Evolutionary conservation across 2,113 vertebrate species (phyloP), one percentile per base, ranked within the genome.

Genomic region (Barbus barbus): DNA sequence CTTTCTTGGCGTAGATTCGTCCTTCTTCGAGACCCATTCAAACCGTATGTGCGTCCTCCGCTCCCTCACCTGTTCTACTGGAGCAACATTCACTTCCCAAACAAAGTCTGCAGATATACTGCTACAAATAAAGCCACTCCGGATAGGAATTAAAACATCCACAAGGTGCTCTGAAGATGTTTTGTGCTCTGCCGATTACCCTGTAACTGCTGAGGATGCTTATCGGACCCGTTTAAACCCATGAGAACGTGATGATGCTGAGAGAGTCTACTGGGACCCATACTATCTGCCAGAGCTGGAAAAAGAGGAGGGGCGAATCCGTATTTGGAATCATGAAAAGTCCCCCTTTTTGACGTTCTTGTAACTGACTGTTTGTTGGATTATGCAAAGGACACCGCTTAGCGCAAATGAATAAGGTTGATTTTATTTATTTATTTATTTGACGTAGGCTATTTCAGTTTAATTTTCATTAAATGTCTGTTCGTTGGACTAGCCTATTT

Each of bases 251-350:
- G 82, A 67, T 84, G 86, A 87, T 87, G 86, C 83, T 82, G 78
- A 22, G 44, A n/a, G 75, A 58, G 24, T 82, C 33, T 28, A 44
- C 38, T 33, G 78, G 78, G 78, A 80, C 83, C 78, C 85, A 88
- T 78, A 90, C 91, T 94, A 94, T 96, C 85, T 88, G 60, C 84
- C 86, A 89, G 82, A 83, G 89, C 91, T 67, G 1, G 83, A 87
- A 82, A 74, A 46, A 94, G 94, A 94, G 96, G 96, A 93, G 95
- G 94, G 93, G 95, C 91, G 85, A 81, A 71, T 38, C 60, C 78
- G 58, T 63, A 38, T 78, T 31, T 72, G 73, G 61, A 48, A 60
- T 38, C 41, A 1, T 44, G 61, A 51, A 67, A 31, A 65, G 31
- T 78, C 77, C 56, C 7, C 14, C 14, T 78, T 41, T n/a, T 4